phyloP scores from a whole-genome alignment of 2,888 invertebrate genomes.

The Chelonus formosanus region DNA sequence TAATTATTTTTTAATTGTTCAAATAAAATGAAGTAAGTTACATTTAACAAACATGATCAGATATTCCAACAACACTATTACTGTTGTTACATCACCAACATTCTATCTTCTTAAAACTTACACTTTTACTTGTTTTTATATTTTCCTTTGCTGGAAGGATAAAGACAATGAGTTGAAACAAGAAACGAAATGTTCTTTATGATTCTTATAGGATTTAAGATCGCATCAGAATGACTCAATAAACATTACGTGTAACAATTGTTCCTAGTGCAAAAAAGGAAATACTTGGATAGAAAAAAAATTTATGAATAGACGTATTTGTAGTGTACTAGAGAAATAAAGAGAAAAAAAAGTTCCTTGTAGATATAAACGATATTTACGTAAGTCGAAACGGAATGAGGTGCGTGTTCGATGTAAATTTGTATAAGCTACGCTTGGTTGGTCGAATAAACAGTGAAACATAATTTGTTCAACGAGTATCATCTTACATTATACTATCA shows the following conservation, averaged over 20 bases:
- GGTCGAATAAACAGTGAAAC: conserved; percentile 14
- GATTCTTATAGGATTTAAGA: no score
- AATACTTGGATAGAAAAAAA: neutral
- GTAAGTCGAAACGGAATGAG: conserved; percentile 3
- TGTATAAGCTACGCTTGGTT: conserved; percentile 8
- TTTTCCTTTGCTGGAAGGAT: no score
- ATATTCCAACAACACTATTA: no score
- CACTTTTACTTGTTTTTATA: no score
- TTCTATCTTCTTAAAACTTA: no score
- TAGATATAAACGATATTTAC: conserved; percentile 13
- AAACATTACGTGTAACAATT: conserved; percentile 20
- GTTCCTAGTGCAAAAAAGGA: conserved; percentile 1
- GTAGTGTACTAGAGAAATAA: conserved; percentile 11
- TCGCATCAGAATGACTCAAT: conserved; percentile 8
- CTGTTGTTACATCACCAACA: no score
- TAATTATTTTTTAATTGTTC: no score
- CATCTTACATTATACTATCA: neutral
- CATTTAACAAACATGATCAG: no score
- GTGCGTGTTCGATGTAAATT: conserved; percentile 13
- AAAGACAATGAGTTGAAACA: no score
- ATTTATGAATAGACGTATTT: neutral
- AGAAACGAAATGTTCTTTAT: no score
- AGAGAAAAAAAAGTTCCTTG: neutral
- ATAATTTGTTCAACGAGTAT: conserved; percentile 5
- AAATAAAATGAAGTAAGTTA: no score